Evolutionary conservation across 2,797 vertebrate genomes (phyloP).

Genomic region (Peromyscus eremicus): DNA sequence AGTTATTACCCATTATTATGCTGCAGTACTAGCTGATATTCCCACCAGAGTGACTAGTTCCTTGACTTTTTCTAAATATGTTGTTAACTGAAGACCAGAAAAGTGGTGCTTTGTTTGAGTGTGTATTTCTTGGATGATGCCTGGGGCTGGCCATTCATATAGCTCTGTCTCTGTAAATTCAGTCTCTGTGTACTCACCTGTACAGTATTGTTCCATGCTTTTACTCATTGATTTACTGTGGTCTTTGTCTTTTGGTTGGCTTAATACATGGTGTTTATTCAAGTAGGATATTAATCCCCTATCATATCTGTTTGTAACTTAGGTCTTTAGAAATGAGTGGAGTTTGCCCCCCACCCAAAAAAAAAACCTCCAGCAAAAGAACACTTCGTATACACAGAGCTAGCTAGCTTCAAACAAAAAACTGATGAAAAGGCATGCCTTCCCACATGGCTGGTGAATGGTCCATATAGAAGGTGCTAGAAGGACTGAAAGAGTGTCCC

Average conservation of each 20-base stretch:
- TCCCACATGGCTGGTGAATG: background rate
- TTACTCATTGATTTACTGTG: background rate
- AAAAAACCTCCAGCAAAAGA: background rate
- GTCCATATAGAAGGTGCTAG: background rate
- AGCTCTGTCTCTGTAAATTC: background rate
- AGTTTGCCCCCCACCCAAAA: background rate
- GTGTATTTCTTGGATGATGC: background rate
- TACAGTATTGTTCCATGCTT: background rate
- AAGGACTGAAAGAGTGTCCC: background rate
- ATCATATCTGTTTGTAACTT: conserved; percentile 51
- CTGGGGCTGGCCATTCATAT: background rate
- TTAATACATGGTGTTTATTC: conserved; percentile 24
- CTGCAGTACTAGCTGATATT: background rate
- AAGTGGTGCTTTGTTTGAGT: background rate
- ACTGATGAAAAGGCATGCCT: background rate
- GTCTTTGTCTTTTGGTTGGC: background rate
- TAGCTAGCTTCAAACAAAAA: background rate
- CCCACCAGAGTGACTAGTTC: background rate
- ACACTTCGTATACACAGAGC: background rate
- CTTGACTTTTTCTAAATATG: background rate
- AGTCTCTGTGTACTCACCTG: background rate
- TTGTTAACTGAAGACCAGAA: background rate
- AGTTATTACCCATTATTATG: background rate
- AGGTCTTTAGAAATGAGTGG: conserved; percentile 4
- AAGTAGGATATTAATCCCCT: conserved; percentile 26